Percentiles rank a stretch among this genome's conserved stretches.
phyloP scores from a whole-genome alignment of 2,113 vertebrate species.

The Oxygymnocypris stewartii region DNA sequence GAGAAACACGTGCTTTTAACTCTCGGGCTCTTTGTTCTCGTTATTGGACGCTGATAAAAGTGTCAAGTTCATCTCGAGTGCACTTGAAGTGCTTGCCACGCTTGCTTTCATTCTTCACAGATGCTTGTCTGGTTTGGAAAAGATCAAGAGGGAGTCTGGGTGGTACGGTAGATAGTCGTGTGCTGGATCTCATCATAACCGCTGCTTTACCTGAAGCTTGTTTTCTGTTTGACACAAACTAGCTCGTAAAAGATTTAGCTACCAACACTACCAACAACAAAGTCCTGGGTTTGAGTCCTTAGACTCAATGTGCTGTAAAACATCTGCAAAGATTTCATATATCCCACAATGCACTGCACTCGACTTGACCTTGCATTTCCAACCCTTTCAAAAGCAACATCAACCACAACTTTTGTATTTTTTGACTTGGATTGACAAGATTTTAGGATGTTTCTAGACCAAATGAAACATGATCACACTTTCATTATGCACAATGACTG shows the following conservation, averaged over 20 bases:
- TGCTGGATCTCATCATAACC: not conserved
- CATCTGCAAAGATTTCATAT: not conserved
- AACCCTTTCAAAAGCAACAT: not conserved
- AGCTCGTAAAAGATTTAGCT: not conserved
- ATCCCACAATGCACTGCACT: not conserved
- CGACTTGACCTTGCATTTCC: not conserved
- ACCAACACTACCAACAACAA: not conserved
- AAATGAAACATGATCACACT: not conserved
- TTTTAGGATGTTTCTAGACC: not conserved
- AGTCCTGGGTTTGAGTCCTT: not conserved
- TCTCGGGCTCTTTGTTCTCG: conserved; percentile 26
- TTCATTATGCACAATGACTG: not conserved
- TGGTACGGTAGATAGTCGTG: conserved; percentile 4
- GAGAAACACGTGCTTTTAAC: conserved; percentile 32
- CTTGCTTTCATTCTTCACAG: conserved; percentile 55
- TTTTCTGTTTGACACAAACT: not conserved
- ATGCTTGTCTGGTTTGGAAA: conserved; percentile 59
- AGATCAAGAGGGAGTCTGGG: conserved; percentile 38
- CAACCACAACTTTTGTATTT: not conserved
- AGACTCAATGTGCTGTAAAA: not conserved
- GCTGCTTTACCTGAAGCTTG: not conserved
- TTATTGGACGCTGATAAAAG: conserved; percentile 51
- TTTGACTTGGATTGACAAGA: not conserved
- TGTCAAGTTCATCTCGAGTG: conserved; percentile 50
- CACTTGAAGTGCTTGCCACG: conserved; percentile 38